Conservation (phyloP, 2,888 invertebrate genomes). For the Deroplatys truncata region DNA sequence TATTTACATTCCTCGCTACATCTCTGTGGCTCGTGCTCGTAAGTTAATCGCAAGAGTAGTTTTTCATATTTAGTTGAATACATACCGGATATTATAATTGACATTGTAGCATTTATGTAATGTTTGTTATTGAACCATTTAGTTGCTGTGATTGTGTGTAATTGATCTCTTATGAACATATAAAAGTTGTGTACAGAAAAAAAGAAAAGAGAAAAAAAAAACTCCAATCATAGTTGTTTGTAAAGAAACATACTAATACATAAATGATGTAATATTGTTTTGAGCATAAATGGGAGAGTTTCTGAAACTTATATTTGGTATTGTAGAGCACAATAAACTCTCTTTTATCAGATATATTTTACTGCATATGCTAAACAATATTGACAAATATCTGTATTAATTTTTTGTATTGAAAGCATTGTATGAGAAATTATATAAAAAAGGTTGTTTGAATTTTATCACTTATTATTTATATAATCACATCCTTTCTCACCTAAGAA, state of each 20-base stretch:
- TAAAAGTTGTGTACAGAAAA: too few species aligned
- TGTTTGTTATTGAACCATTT: too few species aligned
- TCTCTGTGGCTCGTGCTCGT: too few species aligned
- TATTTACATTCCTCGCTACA: not conserved
- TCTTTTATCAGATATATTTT: not conserved
- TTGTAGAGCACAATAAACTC: not conserved
- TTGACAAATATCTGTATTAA: not conserved
- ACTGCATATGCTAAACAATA: not conserved
- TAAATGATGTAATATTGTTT: not conserved
- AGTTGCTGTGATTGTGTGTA: too few species aligned
- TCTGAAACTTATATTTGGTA: not conserved
- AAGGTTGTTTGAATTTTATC: not conserved
- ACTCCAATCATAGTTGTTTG: too few species aligned
- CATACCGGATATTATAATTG: too few species aligned
- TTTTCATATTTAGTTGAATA: too few species aligned
- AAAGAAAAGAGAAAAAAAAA: too few species aligned
- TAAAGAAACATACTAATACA: too few species aligned
- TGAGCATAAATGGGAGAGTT: not conserved
- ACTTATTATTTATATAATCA: not conserved
- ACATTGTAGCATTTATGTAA: too few species aligned
- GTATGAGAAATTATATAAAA: not conserved
- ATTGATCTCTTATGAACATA: too few species aligned
- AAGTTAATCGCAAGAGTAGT: too few species aligned
- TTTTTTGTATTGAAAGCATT: not conserved
- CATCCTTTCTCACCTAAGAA: not conserved